phyloP scores from a whole-genome alignment of 2,888 invertebrate species.

The Polydrusus tereticollis region DNA sequence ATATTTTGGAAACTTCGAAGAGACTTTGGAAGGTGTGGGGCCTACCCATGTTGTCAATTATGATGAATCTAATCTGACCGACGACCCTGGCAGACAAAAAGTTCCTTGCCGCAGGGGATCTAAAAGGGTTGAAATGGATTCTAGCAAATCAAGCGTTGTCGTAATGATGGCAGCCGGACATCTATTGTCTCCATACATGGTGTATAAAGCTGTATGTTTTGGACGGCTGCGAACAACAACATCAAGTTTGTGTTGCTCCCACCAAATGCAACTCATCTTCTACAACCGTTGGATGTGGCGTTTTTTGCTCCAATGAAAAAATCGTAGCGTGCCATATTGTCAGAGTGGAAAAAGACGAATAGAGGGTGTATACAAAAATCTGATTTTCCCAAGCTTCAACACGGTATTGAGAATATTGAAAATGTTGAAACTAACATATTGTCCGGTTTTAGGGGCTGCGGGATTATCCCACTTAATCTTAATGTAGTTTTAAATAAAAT shows the following conservation, averaged over 20 bases:
- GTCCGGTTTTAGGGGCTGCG: conserved; percentile 16
- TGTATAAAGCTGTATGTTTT: conserved; percentile 43
- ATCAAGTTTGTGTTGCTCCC: conserved; percentile 45
- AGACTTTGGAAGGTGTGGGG: conserved; percentile 27
- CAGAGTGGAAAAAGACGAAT: conserved; percentile 34
- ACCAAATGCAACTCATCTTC: conserved; percentile 40
- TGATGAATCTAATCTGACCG: conserved; percentile 24
- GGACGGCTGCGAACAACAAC: conserved; percentile 33
- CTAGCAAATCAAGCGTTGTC: conserved; percentile 48
- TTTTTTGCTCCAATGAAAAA: conserved; percentile 42
- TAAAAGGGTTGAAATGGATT: conserved; percentile 47
- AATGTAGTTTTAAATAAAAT: conserved; percentile 15
- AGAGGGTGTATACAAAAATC: conserved; percentile 31
- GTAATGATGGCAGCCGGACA: conserved; percentile 40
- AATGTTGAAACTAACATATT: conserved; percentile 19
- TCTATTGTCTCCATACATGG: conserved; percentile 47
- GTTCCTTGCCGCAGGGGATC: conserved; percentile 46
- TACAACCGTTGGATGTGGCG: conserved; percentile 42
- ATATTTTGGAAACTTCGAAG: conserved; percentile 42
- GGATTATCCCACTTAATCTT: conserved; percentile 21
- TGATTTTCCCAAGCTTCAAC: conserved; percentile 27
- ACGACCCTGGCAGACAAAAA: conserved; percentile 48
- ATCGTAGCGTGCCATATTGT: conserved; percentile 27
- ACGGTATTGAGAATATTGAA: conserved; percentile 21
- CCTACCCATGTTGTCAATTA: neutral